phyloP scores from a whole-genome alignment of 2,113 vertebrate genomes.

The Brienomyrus brachyistius region DNA sequence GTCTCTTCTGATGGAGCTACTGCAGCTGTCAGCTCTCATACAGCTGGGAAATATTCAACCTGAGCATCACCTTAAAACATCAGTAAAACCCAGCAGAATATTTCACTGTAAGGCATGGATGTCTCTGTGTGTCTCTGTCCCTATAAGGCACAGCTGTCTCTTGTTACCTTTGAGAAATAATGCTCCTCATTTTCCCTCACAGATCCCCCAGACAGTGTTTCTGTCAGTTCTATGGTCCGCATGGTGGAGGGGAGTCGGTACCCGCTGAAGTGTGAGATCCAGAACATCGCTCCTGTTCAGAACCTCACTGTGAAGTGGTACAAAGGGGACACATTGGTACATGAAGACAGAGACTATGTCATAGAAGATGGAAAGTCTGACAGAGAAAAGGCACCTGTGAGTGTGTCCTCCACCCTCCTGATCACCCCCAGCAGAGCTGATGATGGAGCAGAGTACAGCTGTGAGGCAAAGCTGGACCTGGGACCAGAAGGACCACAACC shows the following conservation, averaged over 20 bases:
- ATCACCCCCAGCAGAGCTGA: not conserved
- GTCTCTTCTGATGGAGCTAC: not conserved
- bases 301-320: conserved; percentile 47
- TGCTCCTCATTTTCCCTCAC: not conserved
- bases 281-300: conserved; percentile 30
- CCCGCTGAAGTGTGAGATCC: conserved; percentile 40
- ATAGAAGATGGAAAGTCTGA: not conserved
- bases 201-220: conserved; percentile 52
- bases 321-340: not conserved
- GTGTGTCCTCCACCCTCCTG: rapidly evolving
- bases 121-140: not conserved
- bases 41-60: not conserved
- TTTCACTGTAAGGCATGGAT: not conserved
- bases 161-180: not conserved
- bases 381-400: rapidly evolving
- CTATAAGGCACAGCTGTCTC: not conserved
- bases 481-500: not conserved
- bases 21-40: not conserved
- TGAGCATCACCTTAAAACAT: not conserved
- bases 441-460: not conserved
- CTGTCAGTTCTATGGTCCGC: conserved; percentile 23
- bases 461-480: not conserved
- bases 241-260: conserved; percentile 10
- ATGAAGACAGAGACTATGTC: rapidly evolving
- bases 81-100: not conserved